Evolutionary conservation across 2,113 vertebrate species (phyloP).

Genomic region (Atlantisia rogersi): DNA sequence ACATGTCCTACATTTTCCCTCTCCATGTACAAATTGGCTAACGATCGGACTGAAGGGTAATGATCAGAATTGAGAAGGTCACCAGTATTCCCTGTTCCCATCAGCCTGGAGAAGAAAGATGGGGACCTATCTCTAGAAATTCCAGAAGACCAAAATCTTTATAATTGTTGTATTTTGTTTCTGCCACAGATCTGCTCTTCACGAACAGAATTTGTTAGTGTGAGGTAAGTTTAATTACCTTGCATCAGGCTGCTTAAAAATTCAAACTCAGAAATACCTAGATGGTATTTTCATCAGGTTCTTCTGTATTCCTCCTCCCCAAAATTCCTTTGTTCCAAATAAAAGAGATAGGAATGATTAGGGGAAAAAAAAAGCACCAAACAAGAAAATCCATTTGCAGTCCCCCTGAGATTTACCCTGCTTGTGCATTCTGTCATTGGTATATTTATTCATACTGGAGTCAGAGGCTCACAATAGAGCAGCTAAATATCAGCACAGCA

Average conservation of each 20-base stretch:
- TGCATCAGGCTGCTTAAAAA: neutral
- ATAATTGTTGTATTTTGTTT: neutral
- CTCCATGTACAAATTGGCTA: neutral
- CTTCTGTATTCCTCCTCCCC: neutral
- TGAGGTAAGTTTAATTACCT: neutral
- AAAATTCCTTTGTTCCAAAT: neutral
- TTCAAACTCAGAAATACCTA: neutral
- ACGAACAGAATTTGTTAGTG: neutral
- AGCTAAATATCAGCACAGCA: slow-evolving; percentile 56
- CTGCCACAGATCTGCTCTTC: neutral
- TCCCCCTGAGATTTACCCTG: neutral
- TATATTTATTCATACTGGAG: neutral
- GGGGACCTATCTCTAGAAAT: neutral
- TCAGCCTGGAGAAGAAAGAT: neutral
- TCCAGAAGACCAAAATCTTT: neutral
- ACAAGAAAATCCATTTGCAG: slow-evolving; percentile 35
- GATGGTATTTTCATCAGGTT: neutral
- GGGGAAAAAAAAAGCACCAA: neutral
- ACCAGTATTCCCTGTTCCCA: neutral
- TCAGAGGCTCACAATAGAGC: slow-evolving; percentile 27
- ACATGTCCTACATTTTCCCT: slow-evolving; percentile 1
- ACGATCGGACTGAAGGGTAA: neutral
- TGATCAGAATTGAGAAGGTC: neutral
- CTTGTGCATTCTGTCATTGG: slow-evolving; percentile 19
- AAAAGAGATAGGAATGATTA: slow-evolving; percentile 8